Percentiles rank a stretch among this genome's conserved stretches.
These are phyloP conservation scores for Ageneiosus marmoratus DNA, from an alignment of 2,113 vertebrate species.

Conservation along the genomic window DNA sequence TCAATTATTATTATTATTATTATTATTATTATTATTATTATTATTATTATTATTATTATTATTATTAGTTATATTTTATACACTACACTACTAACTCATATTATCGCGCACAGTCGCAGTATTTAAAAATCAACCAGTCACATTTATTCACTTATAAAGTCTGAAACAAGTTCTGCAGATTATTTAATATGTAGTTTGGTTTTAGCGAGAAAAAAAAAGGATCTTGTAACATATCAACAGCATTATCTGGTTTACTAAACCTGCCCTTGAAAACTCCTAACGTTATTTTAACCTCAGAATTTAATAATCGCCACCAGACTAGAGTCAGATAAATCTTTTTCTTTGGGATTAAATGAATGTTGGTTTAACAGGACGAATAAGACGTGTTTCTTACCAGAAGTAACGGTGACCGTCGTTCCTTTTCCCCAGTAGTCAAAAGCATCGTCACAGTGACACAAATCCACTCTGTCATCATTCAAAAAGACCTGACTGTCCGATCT, in stretches of 20 bases:
- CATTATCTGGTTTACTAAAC: not conserved
- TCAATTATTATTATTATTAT: too few species aligned
- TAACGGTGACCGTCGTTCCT: conserved; percentile 48
- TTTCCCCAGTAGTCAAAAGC: conserved; percentile 47
- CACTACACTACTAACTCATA: too few species aligned
- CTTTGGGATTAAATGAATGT: not conserved
- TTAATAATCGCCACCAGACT: not conserved
- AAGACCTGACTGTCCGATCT: not conserved
- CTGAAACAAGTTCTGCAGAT: too few species aligned
- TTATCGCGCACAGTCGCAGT: not conserved
- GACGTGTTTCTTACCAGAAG: conserved; percentile 38
- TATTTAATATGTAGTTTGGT: not conserved
- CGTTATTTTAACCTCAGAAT: not conserved
- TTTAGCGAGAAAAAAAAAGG: not conserved
- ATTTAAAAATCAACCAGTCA: not conserved
- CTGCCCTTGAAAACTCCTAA: not conserved
- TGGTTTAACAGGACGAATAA: not conserved
- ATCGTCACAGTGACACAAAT: conserved; percentile 39
- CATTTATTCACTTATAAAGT: not conserved
- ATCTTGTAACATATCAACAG: not conserved
- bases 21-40: too few species aligned
- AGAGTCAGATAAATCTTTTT: not conserved
- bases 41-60: too few species aligned
- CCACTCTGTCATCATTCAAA: conserved; percentile 19
- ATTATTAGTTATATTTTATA: too few species aligned